Evolutionary conservation across 1,140 invertebrate species (phyloP), one percentile per base, ranked within the genome.

Genomic region (Lasioglossum baleicum): DNA sequence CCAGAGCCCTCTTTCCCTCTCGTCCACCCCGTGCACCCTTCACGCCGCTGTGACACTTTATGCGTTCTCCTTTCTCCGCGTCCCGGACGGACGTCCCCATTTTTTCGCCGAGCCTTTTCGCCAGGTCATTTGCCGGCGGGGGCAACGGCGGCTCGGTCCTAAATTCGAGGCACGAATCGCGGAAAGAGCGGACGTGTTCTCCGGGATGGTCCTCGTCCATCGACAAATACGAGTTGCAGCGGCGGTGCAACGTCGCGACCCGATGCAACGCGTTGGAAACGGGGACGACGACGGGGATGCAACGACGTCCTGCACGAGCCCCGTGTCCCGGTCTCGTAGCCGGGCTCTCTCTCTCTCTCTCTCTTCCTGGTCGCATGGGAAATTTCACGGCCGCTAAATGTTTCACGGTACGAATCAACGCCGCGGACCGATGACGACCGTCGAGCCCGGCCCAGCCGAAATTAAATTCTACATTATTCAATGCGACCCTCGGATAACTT

Each of bases 401-500:
- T 90, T 90, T 89, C 81, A 90, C 83, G 85, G 80, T 40, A 56
- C 60, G 84, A 81, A 87, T 88, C 85, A 87, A 86, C 83, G 85
- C 78, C 56, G 20, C 71, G 83, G 44, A 51, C 42, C 83, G 80
- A 87, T 84, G 80, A 86, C 80, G 80, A 83, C 83, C 56, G 56
- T n/a, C 6, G 69, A 67, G 66, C 65, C 81, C 48, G 31, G 4
- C 2, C 65, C 8, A 65, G 80, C 67, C 35, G 85, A 89, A 88
- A 89, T 89, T 87, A 88, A 89, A 89, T 83, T 87, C 85, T 89
- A 85, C 87, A 89, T 89, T 88, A 89, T 89, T 89, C 83, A 89
- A 87, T 75, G 76, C 70, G 31, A 40, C 53, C 61, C 35, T 6
- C 60, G 72, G 73, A 83, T 74, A 84, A 80, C 83, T 84, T 83